Evolutionary conservation across 2,888 invertebrate species (phyloP), one percentile per base, ranked within the genome.

Genomic region (Ethmia dodecea): DNA sequence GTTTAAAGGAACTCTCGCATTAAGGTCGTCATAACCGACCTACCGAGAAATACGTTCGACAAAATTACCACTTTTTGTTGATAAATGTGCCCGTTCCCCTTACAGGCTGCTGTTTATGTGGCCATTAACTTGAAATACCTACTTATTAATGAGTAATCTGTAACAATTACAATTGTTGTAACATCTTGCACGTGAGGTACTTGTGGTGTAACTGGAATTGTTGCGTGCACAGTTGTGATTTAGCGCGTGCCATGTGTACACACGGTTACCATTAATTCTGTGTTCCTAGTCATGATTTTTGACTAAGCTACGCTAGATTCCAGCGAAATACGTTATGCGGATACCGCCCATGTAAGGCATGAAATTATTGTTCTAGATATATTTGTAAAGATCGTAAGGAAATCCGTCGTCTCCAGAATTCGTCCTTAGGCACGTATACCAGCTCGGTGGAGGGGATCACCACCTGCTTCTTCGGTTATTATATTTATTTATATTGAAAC

Each of bases 21-120:
- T 63, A 66, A 57, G 59, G 57, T 53, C 60, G 54, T 67, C 73
- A 62, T 73, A 69, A 72, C 68, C 55, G 60, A 66, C 54, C 60
- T 59, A 50, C 52, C 55, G 60, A 67, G 67, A 71, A 71, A 68
- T 69, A 69, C 65, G 69, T 69, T 70, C 67, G 64, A 65, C 67
- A 62, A 76, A 78, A 78, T 80, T 74, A 79, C 75, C 76, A 72
- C 68, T 81, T 83, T 81, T 83, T 77, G 78, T 61, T 79, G 78
- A 81, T 78, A 80, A 80, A 81, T 75, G 73, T 67, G 58, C 59
- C 47, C 49, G 58, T 46, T 50, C 52, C 58, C 52, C 58, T n/a
- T 55, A 55, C 73, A 67, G 65, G 67, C 63, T 77, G 80, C 74
- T 79, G 71, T 79, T 81, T 81, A 84, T 81, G 79, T 72, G 70